Evolutionary conservation across 1,140 invertebrate genomes (phyloP).

Genomic region (Drosophila kohkoa): DNA sequence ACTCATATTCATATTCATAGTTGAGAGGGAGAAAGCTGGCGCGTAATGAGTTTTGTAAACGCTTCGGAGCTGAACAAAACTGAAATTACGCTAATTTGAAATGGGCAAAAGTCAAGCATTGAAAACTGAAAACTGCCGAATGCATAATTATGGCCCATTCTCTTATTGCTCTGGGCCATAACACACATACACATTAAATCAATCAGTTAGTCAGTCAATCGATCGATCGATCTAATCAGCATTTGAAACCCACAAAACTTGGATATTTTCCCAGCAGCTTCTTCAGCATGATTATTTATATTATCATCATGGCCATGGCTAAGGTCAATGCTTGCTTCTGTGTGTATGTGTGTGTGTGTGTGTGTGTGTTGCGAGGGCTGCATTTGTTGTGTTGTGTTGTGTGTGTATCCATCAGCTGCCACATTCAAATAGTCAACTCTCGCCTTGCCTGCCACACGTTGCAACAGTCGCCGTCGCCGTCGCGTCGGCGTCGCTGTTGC

Average conservation of each 20-base stretch:
- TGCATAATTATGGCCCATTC: constrained; percentile 55
- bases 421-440: constrained; percentile 76
- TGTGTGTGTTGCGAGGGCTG: constrained; percentile 28
- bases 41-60: constrained; percentile 32
- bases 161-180: constrained; percentile 17
- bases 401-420: constrained; percentile 78
- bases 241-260: constrained; percentile 35
- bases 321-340: constrained; percentile 74
- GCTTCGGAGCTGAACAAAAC: constrained; percentile 36
- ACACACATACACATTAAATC: background rate
- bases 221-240: constrained; percentile 29
- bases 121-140: constrained; percentile 1
- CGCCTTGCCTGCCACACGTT: constrained; percentile 5
- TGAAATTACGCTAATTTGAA: constrained; percentile 58
- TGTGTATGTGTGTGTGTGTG: constrained; percentile 32
- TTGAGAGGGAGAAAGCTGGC: constrained; percentile 52
- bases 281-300: constrained; percentile 6
- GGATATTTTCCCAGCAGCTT: constrained; percentile 41
- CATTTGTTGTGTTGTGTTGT: constrained; percentile 20
- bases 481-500: constrained; percentile 49
- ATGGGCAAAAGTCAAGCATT: constrained; percentile 13
- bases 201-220: constrained; percentile 31
- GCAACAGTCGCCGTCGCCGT: constrained; percentile 17
- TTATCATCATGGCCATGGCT: constrained; percentile 51
- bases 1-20: background rate